Evolutionary conservation across 2,888 invertebrate genomes (phyloP).

Genomic region (Eledona agricola): DNA sequence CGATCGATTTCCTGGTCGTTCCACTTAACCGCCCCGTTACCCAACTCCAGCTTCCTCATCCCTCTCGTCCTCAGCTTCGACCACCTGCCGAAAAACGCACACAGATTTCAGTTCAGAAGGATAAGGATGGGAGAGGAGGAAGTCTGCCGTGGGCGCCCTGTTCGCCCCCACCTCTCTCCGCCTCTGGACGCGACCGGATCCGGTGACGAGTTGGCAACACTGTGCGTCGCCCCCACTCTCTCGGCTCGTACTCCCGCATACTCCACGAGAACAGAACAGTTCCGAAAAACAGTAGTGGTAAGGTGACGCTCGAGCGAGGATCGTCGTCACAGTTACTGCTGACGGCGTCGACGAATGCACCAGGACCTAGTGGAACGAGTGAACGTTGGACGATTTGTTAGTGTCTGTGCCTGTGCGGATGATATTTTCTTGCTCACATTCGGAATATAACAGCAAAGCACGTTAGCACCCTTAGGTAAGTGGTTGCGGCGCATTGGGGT

Average conservation of each 20-base stretch:
- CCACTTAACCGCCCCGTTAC: slow-evolving; percentile 18
- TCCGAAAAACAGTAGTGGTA: slow-evolving; percentile 59
- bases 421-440: too few species aligned
- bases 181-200: slow-evolving; percentile 57
- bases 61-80: not conserved
- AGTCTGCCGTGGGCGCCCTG: slow-evolving; percentile 54
- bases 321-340: slow-evolving; percentile 61
- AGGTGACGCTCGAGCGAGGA: slow-evolving; percentile 58
- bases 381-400: too few species aligned
- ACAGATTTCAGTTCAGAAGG: slow-evolving; percentile 56
- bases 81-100: slow-evolving; percentile 42
- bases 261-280: slow-evolving; percentile 50
- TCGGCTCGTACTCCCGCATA: slow-evolving; percentile 53
- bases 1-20: slow-evolving; percentile 32
- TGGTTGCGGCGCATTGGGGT: slow-evolving; percentile 1
- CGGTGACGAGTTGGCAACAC: slow-evolving; percentile 58
- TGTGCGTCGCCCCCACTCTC: slow-evolving; percentile 44
- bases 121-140: too few species aligned
- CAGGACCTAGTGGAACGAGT: too few species aligned
- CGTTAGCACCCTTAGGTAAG: too few species aligned
- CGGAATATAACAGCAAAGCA: too few species aligned
- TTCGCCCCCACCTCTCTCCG: slow-evolving; percentile 42
- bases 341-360: slow-evolving; percentile 17
- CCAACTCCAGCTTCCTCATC: slow-evolving; percentile 10
- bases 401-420: slow-evolving; percentile 10